Percentiles rank a stretch among this genome's conserved stretches.
Evolutionary conservation across 2,888 invertebrate genomes (phyloP).

Genomic region (Stenodera caucasica): DNA sequence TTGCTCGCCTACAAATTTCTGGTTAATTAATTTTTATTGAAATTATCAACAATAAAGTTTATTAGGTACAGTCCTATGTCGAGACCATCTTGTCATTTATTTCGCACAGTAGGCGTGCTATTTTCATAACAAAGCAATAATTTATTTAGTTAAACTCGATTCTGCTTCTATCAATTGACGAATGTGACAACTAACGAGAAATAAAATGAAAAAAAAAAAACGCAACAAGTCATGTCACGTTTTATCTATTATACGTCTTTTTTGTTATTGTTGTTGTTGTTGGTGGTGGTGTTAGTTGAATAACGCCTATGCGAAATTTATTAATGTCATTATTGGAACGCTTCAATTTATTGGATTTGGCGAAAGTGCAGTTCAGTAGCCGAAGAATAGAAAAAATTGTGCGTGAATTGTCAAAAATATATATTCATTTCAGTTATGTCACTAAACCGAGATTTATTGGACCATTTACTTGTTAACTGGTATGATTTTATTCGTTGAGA

Average conservation of each 20-base stretch:
- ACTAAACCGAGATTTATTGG: background rate
- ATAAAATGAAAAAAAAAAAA: background rate
- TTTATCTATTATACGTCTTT: background rate
- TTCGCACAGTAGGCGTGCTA: background rate
- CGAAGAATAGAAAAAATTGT: too few relatives aligned
- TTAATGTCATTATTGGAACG: too few relatives aligned
- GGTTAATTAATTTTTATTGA: too few relatives aligned
- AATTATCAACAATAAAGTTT: background rate
- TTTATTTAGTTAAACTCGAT: too few relatives aligned
- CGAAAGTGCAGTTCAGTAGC: too few relatives aligned
- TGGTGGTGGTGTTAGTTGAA: too few relatives aligned
- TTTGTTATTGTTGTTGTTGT: too few relatives aligned
- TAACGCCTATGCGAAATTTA: too few relatives aligned
- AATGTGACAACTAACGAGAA: constrained; percentile 2
- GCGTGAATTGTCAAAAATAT: background rate
- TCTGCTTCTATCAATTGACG: background rate
- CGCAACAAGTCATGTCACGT: background rate
- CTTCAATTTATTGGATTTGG: too few relatives aligned
- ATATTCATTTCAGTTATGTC: background rate
- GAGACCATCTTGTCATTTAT: background rate
- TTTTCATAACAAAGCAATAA: background rate
- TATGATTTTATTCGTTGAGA: background rate
- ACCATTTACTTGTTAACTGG: background rate
- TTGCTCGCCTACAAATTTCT: too few relatives aligned
- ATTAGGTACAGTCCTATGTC: background rate